Evolutionary conservation across 2,888 invertebrate species (phyloP).

Genomic region (Callyntrura guangdongensis): DNA sequence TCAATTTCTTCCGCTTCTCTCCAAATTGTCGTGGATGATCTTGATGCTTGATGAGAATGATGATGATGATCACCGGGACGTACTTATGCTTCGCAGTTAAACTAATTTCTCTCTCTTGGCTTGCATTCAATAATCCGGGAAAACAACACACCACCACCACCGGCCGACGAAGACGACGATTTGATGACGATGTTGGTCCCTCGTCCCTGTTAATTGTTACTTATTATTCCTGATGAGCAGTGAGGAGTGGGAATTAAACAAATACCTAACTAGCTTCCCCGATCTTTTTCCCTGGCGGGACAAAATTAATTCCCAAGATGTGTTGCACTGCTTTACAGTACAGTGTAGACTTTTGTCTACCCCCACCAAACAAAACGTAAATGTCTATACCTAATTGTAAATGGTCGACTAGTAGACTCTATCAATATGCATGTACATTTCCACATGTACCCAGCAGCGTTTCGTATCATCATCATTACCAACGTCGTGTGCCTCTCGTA

Average conservation of each 20-base stretch:
- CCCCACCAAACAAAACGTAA: no score
- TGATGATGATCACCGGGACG: constrained; percentile 19
- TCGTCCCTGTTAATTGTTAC: constrained; percentile 69
- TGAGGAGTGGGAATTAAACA: neutral
- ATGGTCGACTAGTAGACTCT: neutral
- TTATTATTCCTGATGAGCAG: constrained; percentile 36
- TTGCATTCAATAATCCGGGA: constrained; percentile 69
- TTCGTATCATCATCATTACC: neutral
- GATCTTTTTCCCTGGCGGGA: neutral
- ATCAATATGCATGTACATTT: constrained; percentile 13
- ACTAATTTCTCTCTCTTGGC: constrained; percentile 60
- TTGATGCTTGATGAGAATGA: neutral
- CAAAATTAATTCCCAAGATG: no score
- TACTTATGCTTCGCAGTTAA: constrained; percentile 3
- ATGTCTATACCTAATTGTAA: neutral
- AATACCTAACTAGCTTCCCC: neutral
- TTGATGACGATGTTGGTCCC: no score
- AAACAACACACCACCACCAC: constrained; percentile 31
- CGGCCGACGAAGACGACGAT: no score
- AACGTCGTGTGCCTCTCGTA: neutral
- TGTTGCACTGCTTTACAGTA: no score
- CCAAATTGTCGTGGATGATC: constrained; percentile 17
- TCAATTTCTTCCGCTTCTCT: constrained; percentile 26
- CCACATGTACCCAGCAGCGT: neutral
- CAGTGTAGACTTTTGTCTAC: neutral